These are phyloP conservation scores for Natator depressus DNA, from an alignment of 2,113 vertebrate species.

Conservation along the genomic window DNA sequence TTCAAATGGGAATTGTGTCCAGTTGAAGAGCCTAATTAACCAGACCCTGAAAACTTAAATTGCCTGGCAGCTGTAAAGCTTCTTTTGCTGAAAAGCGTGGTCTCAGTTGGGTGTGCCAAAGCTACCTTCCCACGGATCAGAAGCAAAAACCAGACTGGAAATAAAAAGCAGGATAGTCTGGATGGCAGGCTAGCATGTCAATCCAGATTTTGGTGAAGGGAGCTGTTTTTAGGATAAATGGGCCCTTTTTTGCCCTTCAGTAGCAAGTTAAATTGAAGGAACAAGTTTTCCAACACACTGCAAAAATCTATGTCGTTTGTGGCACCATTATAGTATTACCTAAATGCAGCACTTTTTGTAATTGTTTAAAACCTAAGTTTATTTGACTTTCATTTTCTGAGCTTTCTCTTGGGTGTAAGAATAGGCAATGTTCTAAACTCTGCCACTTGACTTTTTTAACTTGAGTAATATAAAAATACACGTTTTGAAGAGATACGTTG, in stretches of 20 bases:
- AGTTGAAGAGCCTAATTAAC: background rate
- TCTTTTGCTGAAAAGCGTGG: background rate
- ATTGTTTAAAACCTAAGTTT: slow-evolving; percentile 25
- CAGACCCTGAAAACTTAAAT: background rate
- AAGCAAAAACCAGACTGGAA: background rate
- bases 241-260: background rate
- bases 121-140: background rate
- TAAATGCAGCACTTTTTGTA: slow-evolving; percentile 17
- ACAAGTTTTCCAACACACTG: slow-evolving; percentile 14
- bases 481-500: background rate
- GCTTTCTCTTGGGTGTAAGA: background rate
- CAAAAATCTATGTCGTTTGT: slow-evolving; percentile 28
- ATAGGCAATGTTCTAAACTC: background rate
- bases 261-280: background rate
- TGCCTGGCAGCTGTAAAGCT: background rate
- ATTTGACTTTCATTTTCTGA: background rate
- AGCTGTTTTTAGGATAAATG: background rate
- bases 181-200: background rate
- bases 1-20: background rate
- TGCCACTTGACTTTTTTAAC: slow-evolving; percentile 12
- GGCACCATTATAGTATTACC: slow-evolving; percentile 1
- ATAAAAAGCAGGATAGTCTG: background rate
- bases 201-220: background rate
- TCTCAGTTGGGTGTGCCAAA: background rate
- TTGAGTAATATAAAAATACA: background rate